phyloP scores from a whole-genome alignment of 1,140 invertebrate genomes.

The Dendrolimus kikuchii region DNA sequence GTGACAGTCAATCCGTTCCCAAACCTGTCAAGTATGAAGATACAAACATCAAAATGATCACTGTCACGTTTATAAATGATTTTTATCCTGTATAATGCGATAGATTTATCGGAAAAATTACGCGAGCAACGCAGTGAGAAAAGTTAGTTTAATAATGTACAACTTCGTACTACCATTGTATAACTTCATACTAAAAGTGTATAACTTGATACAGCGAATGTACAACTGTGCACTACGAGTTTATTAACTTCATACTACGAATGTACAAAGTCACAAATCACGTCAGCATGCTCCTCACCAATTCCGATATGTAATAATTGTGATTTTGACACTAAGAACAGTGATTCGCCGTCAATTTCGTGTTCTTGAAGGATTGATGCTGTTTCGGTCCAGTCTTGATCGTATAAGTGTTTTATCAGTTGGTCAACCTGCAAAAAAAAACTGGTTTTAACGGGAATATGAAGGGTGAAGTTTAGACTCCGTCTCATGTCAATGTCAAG shows the following conservation, averaged over 20 bases:
- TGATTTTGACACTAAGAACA: conserved; percentile 44
- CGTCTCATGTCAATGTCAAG: too few relatives aligned
- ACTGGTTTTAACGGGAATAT: neutral
- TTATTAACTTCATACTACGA: neutral
- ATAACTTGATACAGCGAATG: neutral
- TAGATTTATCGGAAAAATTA: too few relatives aligned
- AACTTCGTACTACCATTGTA: too few relatives aligned
- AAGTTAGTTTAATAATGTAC: too few relatives aligned
- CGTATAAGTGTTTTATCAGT: conserved; percentile 31
- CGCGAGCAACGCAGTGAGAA: too few relatives aligned
- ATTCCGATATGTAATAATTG: conserved; percentile 50
- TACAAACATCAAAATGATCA: too few relatives aligned
- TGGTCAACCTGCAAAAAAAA: conserved; percentile 37
- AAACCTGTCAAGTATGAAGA: too few relatives aligned
- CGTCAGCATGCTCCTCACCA: conserved; percentile 41
- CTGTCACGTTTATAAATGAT: too few relatives aligned
- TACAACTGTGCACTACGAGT: neutral
- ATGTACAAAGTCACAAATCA: conserved; percentile 43
- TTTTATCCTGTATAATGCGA: too few relatives aligned
- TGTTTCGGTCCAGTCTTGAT: conserved; percentile 43
- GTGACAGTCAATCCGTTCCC: too few relatives aligned
- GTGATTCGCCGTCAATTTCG: conserved; percentile 57
- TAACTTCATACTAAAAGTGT: too few relatives aligned
- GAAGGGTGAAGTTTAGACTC: too few relatives aligned
- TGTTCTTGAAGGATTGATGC: conserved; percentile 44